A percentile compares a stretch with the other conserved stretches of the same genome.
Evolutionary conservation across 1,140 invertebrate genomes (phyloP).

Genomic region (Planococcus citri): DNA sequence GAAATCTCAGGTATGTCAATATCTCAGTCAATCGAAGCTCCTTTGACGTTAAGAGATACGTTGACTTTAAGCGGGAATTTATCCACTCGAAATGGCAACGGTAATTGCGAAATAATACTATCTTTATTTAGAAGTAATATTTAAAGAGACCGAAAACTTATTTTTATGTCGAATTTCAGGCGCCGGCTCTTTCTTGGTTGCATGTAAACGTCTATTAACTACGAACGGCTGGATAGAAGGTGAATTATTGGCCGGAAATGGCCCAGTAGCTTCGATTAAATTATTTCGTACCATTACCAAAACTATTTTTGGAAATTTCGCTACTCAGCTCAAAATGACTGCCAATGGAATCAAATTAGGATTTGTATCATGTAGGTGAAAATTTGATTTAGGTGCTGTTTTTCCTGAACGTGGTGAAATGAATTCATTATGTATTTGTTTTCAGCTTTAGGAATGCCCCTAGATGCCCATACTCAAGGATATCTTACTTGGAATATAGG

Average conservation of each 20-base stretch:
- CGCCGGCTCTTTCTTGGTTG: conserved; percentile 27
- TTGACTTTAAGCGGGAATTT: conserved; percentile 66
- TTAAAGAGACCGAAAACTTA: conserved; percentile 10
- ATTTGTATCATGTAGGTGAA: conserved; percentile 53
- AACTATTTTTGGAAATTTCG: not conserved
- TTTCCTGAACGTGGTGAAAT: too few species aligned
- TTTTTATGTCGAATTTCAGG: conserved; percentile 41
- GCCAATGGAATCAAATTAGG: conserved; percentile 55
- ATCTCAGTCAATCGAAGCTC: conserved; percentile 83
- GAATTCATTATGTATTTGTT: conserved; percentile 1
- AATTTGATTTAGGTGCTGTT: conserved; percentile 11
- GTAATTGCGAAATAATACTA: conserved; percentile 32
- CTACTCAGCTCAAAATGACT: conserved; percentile 50
- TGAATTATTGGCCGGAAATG: conserved; percentile 60
- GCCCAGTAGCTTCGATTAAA: conserved; percentile 36
- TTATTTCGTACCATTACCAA: not conserved
- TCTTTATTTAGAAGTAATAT: conserved; percentile 5
- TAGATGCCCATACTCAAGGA: conserved; percentile 73
- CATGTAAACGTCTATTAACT: conserved; percentile 22
- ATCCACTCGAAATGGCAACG: conserved; percentile 73
- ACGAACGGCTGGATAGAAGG: conserved; percentile 55
- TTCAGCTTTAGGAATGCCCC: conserved; percentile 63
- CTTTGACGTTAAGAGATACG: conserved; percentile 71
- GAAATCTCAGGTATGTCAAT: conserved; percentile 86
- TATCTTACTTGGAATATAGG: conserved; percentile 72